Evolutionary conservation across 2,113 vertebrate genomes (phyloP), one percentile per base, ranked within the genome.

Genomic region (Acanthochromis polyacanthus): DNA sequence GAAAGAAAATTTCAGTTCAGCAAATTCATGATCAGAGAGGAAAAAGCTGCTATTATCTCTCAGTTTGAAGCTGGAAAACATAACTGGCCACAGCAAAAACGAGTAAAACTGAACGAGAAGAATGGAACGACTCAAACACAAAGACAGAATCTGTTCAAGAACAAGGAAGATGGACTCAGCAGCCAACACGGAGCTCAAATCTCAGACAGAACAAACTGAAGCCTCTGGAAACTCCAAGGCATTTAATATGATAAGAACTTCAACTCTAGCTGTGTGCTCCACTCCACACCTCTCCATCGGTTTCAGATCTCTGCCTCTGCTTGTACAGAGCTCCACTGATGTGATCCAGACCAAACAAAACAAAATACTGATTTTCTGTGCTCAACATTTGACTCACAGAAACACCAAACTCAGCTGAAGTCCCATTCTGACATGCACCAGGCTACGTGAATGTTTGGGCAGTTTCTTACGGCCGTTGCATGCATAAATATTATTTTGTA

Each of bases 21-120:
- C n/a, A 73, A 77, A 52, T 64, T 51, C 60, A 82, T 19, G 10
- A 61, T 58, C 14, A 50, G 71, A 58, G 17, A 79, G 63, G 4
- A 62, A 58, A 19, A 52, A 40, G 38, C 32, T 8, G 45, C 20
- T 30, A 69, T 68, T 3, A 40, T 52, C 66, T 63, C 32, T 40
- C 36, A 32, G 46, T 15, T 61, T 46, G 16, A 61, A 71, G 48
- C 28, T 65, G 48, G 3, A 74, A 80, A 3, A 19, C 0, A 36
- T 1, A 25, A 57, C 20, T n/a, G 10, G 9, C 20, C 30, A 61
- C 12, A n/a, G 30, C 11, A 50, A 52, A 43, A 20, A 65, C 25
- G 2, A 62, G 11, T 3, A 10, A 0, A 57, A 43, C 4, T 60
- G 20, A 36, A 67, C 8, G 3, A 53, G 38, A 63, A 63, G 15